Evolutionary conservation across 2,888 invertebrate genomes (phyloP).

Genomic region (Euzophera pinguis): DNA sequence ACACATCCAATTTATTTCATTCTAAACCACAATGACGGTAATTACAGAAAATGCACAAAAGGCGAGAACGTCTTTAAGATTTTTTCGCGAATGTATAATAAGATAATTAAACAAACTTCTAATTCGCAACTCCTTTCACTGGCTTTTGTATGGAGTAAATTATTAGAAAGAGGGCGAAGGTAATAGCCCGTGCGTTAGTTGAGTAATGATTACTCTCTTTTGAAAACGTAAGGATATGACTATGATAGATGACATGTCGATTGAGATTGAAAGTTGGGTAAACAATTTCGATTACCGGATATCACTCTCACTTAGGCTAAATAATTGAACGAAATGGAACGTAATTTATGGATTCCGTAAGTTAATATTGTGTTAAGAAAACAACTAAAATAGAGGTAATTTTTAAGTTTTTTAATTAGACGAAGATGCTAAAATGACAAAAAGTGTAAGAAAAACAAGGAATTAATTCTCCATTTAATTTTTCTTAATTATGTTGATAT

Average conservation of each 20-base stretch:
- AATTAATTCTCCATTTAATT: no score
- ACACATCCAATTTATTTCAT: slow-evolving; percentile 21
- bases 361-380: no score
- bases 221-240: slow-evolving; percentile 4
- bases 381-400: no score
- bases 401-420: no score
- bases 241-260: not conserved
- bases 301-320: not conserved
- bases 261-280: not conserved
- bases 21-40: slow-evolving; percentile 21
- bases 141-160: slow-evolving; percentile 23
- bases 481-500: no score
- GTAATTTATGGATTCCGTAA: no score
- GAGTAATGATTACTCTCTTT: slow-evolving; percentile 16
- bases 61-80: slow-evolving; percentile 30
- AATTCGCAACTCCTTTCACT: slow-evolving; percentile 38
- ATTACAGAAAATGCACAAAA: slow-evolving; percentile 27
- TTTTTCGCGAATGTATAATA: slow-evolving; percentile 34
- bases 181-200: slow-evolving; percentile 21
- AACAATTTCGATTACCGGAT: not conserved
- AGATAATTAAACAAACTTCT: slow-evolving; percentile 42
- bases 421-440: no score
- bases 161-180: slow-evolving; percentile 15
- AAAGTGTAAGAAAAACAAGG: no score
- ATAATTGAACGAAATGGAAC: not conserved